phyloP scores from a whole-genome alignment of 2,113 vertebrate genomes.

The Hiodon tergisus region DNA sequence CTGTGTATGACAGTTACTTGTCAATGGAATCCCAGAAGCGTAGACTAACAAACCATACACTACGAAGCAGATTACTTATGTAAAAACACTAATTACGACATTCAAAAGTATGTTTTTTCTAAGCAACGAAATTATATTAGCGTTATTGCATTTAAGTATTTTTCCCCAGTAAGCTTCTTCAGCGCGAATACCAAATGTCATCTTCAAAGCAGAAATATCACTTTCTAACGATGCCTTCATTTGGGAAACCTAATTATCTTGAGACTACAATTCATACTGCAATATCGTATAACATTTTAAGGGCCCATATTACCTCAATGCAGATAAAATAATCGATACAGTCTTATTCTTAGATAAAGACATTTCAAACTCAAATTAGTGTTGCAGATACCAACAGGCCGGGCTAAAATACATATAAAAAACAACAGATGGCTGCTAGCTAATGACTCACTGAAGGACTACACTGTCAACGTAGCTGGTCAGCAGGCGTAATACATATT shows the following conservation, averaged over 20 bases:
- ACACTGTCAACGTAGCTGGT: neutral
- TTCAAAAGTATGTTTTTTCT: neutral
- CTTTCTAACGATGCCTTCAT: no score
- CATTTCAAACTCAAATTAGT: neutral
- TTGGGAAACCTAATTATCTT: no score
- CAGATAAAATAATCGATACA: no score
- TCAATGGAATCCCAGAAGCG: neutral
- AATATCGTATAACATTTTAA: no score
- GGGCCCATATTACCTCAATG: no score
- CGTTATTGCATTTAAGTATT: neutral
- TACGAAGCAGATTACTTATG: neutral
- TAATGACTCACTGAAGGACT: neutral
- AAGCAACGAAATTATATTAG: neutral
- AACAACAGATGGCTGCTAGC: no score
- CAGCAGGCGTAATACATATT: neutral
- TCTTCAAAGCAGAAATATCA: no score
- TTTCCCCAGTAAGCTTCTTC: no score
- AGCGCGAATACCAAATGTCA: no score
- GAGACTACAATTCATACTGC: no score
- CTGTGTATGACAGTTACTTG: conserved; percentile 36
- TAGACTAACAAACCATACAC: neutral
- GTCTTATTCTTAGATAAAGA: no score
- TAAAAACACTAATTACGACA: neutral
- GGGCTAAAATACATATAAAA: neutral
- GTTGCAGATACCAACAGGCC: neutral